Evolutionary conservation across 1,140 invertebrate species (phyloP).

Genomic region (Monomorium pharaonis): DNA sequence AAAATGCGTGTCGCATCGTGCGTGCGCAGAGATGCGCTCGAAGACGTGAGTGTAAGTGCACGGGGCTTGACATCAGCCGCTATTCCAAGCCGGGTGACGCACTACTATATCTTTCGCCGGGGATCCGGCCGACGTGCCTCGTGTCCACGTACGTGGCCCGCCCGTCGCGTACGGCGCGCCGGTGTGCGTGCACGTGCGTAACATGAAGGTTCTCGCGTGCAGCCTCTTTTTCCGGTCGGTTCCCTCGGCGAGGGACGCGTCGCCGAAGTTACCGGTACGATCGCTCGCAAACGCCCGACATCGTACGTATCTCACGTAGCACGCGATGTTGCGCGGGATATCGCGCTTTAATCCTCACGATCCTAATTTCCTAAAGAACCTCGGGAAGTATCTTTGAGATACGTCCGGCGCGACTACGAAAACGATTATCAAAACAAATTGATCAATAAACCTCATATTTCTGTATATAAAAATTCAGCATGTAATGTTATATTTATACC

Average conservation of each 20-base stretch:
- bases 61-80: slow-evolving; percentile 82
- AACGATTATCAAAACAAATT: not conserved
- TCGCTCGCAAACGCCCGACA: not conserved
- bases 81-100: slow-evolving; percentile 84
- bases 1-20: not conserved
- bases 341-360: not conserved
- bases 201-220: slow-evolving; percentile 46
- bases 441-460: not conserved
- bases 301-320: not conserved
- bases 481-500: too few relatives aligned
- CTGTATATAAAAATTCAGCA: not conserved
- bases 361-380: not conserved
- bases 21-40: slow-evolving; percentile 3
- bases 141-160: slow-evolving; percentile 62
- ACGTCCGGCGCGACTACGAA: not conserved
- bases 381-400: not conserved
- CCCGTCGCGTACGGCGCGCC: not conserved
- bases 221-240: slow-evolving; percentile 52
- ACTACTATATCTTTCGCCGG: slow-evolving; percentile 71
- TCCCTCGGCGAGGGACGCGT: not conserved
- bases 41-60: slow-evolving; percentile 43
- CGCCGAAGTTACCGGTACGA: not conserved
- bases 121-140: slow-evolving; percentile 32
- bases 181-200: slow-evolving; percentile 41
- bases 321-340: slow-evolving; percentile 17